phyloP scores from a whole-genome alignment of 2,888 invertebrate species.

The Mongoloraphidia duomilia region DNA sequence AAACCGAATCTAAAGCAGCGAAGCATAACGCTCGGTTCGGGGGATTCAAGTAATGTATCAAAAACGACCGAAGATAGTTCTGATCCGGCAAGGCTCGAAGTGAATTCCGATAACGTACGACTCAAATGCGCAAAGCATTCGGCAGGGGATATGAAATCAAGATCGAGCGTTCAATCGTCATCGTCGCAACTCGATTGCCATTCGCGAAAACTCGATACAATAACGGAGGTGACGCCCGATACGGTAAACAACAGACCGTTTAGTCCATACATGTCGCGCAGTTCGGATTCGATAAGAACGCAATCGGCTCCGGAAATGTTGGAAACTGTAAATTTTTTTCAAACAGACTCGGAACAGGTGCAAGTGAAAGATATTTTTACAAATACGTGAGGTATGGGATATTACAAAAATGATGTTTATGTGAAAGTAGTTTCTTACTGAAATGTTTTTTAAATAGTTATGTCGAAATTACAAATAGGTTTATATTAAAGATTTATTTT shows the following conservation, averaged over 20 bases:
- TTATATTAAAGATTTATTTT: no score
- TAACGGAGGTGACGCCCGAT: background rate
- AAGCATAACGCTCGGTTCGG: constrained; percentile 1
- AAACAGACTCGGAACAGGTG: no score
- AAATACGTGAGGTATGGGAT: no score
- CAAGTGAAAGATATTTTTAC: no score
- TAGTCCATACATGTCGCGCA: background rate
- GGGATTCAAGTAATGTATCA: constrained; percentile 13
- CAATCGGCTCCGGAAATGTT: constrained; percentile 18
- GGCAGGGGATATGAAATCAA: no score
- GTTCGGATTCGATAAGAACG: constrained; percentile 12
- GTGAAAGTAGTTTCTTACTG: no score
- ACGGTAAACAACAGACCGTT: background rate
- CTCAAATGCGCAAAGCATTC: no score
- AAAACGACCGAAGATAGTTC: constrained; percentile 3
- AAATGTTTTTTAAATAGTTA: no score
- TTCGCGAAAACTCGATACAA: background rate
- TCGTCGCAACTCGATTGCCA: background rate
- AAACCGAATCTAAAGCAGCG: constrained; percentile 3
- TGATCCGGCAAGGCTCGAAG: no score
- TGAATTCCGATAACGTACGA: no score
- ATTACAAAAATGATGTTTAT: no score
- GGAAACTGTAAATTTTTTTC: constrained; percentile 7
- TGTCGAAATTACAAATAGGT: no score
- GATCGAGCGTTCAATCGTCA: constrained; percentile 6